Conservation (phyloP, 2,113 vertebrate species). For the Laticauda laticaudata region DNA sequence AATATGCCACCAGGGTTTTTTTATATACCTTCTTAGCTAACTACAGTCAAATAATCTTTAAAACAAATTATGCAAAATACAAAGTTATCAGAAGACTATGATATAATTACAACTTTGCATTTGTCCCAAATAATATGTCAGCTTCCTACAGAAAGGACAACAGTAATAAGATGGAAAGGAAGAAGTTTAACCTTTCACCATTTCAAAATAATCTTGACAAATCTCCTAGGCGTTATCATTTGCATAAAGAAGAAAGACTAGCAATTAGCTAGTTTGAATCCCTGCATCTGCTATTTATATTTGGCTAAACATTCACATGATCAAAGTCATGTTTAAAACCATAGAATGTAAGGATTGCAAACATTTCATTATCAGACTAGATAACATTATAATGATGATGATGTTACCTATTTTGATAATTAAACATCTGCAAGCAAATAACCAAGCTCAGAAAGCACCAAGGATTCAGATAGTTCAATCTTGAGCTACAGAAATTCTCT, state of each 20-base stretch:
- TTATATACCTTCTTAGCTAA: background rate
- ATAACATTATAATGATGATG: background rate
- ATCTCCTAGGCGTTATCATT: background rate
- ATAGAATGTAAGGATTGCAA: background rate
- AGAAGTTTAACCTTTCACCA: background rate
- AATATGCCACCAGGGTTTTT: background rate
- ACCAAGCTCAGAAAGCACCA: background rate
- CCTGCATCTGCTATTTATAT: background rate
- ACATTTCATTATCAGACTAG: background rate
- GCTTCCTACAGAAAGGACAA: background rate
- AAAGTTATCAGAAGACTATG: background rate
- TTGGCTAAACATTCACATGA: background rate
- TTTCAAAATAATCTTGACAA: background rate
- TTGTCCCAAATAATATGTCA: background rate
- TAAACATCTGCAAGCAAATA: background rate
- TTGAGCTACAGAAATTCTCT: background rate
- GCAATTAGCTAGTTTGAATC: background rate
- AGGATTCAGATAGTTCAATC: background rate
- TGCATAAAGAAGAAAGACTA: background rate
- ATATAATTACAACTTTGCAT: background rate
- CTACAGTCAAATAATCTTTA: background rate
- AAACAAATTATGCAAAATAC: background rate
- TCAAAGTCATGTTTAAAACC: background rate
- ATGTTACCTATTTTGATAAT: background rate
- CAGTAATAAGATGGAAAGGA: background rate